Percentiles rank a stretch among this genome's conserved stretches.
phyloP scores from a whole-genome alignment of 2,797 vertebrate species.

The Enteromius mattozi region DNA sequence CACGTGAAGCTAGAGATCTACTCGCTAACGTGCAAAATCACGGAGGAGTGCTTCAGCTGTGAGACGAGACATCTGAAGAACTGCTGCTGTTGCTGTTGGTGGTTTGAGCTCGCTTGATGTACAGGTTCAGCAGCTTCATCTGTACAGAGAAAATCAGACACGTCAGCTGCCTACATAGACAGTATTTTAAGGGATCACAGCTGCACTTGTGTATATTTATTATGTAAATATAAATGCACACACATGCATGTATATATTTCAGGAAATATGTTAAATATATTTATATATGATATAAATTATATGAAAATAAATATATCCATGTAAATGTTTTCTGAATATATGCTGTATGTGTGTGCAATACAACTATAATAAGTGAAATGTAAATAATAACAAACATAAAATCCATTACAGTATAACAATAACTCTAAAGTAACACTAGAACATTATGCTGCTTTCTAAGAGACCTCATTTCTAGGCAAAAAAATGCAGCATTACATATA shows the following conservation, averaged over 20 bases:
- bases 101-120: conserved; percentile 96
- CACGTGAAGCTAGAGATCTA: conserved; percentile 13
- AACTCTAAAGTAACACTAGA: not conserved
- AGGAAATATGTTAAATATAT: no score
- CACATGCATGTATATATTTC: no score
- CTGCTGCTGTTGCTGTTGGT: conserved; percentile 96
- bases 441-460: not conserved
- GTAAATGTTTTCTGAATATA: no score
- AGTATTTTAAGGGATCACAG: not conserved
- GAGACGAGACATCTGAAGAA: conserved; percentile 88
- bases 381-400: no score
- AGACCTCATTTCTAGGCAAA: not conserved
- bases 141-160: conserved; percentile 73
- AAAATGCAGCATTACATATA: not conserved
- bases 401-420: not conserved
- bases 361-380: no score
- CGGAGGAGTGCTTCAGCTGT: conserved; percentile 55
- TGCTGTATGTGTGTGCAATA: no score
- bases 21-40: not conserved
- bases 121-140: conserved; percentile 98
- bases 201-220: conserved; percentile 16
- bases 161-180: not conserved
- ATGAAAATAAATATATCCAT: no score
- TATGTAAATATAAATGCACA: no score
- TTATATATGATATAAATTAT: no score